Percentiles rank a stretch among this genome's conserved stretches.
phyloP scores from a whole-genome alignment of 2,113 vertebrate species.

The Morphnarchus princeps region DNA sequence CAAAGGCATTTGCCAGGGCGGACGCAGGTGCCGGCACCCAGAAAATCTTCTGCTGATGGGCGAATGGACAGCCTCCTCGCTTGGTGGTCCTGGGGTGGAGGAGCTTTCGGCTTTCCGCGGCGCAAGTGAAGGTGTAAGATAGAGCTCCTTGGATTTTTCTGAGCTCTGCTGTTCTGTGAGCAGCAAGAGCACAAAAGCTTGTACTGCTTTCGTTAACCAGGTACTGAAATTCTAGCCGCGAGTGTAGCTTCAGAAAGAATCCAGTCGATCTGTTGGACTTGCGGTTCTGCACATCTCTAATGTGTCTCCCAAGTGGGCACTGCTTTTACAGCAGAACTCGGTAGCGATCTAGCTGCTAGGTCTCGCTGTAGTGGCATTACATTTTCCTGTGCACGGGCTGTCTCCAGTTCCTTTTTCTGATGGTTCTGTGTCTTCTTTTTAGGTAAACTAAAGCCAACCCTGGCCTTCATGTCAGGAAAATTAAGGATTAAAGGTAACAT shows the following conservation, averaged over 20 bases:
- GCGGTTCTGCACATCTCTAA: neutral
- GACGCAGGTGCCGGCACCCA: accelerated
- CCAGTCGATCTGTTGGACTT: neutral
- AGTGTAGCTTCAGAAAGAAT: neutral
- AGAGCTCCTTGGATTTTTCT: neutral
- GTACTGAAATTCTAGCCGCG: too few relatives aligned
- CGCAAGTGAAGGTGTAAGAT: neutral
- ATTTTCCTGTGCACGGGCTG: neutral
- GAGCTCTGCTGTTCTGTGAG: neutral
- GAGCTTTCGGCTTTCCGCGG: neutral
- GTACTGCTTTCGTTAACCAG: neutral
- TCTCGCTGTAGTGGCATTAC: neutral
- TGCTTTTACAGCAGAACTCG: neutral
- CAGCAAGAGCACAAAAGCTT: neutral
- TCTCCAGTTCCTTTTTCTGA: neutral
- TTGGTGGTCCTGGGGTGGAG: neutral
- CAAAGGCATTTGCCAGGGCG: neutral
- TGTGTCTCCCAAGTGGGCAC: neutral
- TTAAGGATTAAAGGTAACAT: conserved; percentile 92
- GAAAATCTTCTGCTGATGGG: neutral
- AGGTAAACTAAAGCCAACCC: conserved; percentile 92
- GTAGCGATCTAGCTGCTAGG: neutral
- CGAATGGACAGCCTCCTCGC: accelerated
- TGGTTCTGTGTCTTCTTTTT: conserved; percentile 15
- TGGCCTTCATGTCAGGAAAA: conserved; percentile 94